A percentile compares a stretch with the other conserved stretches of the same genome.
These are phyloP conservation scores for Malthinus flaveolus DNA, from an alignment of 2,888 invertebrate genomes.

Conservation along the genomic window DNA sequence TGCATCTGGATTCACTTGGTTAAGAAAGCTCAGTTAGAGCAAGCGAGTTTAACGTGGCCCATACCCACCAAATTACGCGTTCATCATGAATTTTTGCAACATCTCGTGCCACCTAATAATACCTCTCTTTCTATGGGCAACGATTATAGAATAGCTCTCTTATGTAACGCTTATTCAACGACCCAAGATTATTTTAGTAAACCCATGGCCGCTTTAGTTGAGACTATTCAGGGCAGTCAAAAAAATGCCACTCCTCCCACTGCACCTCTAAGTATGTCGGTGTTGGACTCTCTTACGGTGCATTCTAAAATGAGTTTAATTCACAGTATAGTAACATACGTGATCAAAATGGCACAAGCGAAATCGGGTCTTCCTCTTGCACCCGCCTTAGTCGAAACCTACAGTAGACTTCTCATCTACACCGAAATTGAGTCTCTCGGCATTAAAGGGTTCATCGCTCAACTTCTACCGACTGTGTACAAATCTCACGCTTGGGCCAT, in stretches of 20 bases:
- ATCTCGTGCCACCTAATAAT: conserved; percentile 71
- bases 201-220: conserved; percentile 90
- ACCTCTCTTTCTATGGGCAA: conserved; percentile 74
- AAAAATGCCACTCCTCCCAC: conserved; percentile 66
- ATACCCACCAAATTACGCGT: conserved; percentile 49
- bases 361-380: conserved; percentile 84
- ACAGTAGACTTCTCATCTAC: conserved; percentile 89
- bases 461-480: conserved; percentile 87
- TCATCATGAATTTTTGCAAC: conserved; percentile 77
- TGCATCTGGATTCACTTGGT: conserved; percentile 97
- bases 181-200: conserved; percentile 89
- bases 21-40: conserved; percentile 90
- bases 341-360: conserved; percentile 86
- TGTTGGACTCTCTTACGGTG: conserved; percentile 90
- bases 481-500: conserved; percentile 95
- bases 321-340: conserved; percentile 80
- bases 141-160: conserved; percentile 87
- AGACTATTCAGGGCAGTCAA: conserved; percentile 65
- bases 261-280: conserved; percentile 87
- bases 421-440: conserved; percentile 96
- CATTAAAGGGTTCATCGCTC: conserved; percentile 95
- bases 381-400: conserved; percentile 93
- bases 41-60: conserved; percentile 60
- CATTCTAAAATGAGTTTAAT: conserved; percentile 90
- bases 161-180: conserved; percentile 95